Evolutionary conservation across 2,888 invertebrate species (phyloP).

Genomic region (Platerodrilus igneus): DNA sequence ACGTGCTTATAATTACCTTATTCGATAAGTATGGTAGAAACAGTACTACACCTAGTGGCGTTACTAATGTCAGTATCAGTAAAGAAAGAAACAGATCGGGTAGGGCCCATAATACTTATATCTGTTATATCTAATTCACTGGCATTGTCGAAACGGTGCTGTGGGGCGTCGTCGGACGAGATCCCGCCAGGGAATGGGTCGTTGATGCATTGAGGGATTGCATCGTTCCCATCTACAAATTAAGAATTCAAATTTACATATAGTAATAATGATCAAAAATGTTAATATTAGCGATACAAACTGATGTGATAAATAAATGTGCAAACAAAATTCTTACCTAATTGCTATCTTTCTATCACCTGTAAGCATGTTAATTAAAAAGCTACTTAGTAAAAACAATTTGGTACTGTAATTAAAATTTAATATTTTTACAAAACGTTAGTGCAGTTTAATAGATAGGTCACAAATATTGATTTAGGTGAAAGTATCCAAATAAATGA

Average conservation of each 20-base stretch:
- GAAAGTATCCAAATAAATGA: too few species aligned
- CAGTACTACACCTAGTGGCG: conserved; percentile 29
- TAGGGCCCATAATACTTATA: conserved; percentile 24
- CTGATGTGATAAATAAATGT: too few species aligned
- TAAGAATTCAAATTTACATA: not conserved
- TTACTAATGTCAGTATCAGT: conserved; percentile 27
- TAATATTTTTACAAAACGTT: too few species aligned
- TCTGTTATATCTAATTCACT: conserved; percentile 51
- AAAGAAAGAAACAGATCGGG: conserved; percentile 39
- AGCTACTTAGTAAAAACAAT: too few species aligned
- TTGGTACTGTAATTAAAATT: too few species aligned
- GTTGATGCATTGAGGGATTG: conserved; percentile 77
- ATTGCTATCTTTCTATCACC: conserved; percentile 34
- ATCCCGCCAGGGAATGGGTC: conserved; percentile 82
- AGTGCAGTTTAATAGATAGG: too few species aligned
- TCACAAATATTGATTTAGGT: too few species aligned
- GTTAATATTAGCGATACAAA: too few species aligned
- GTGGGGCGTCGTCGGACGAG: conserved; percentile 85
- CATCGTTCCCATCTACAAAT: conserved; percentile 81
- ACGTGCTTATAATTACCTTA: too few species aligned
- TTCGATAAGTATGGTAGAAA: conserved; percentile 31
- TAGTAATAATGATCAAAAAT: not conserved
- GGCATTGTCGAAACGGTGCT: conserved; percentile 88
- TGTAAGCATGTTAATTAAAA: conserved; percentile 26
- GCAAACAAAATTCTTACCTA: conserved; percentile 30